phyloP scores from a whole-genome alignment of 2,888 invertebrate genomes.

The Scaptomyza polygonia region DNA sequence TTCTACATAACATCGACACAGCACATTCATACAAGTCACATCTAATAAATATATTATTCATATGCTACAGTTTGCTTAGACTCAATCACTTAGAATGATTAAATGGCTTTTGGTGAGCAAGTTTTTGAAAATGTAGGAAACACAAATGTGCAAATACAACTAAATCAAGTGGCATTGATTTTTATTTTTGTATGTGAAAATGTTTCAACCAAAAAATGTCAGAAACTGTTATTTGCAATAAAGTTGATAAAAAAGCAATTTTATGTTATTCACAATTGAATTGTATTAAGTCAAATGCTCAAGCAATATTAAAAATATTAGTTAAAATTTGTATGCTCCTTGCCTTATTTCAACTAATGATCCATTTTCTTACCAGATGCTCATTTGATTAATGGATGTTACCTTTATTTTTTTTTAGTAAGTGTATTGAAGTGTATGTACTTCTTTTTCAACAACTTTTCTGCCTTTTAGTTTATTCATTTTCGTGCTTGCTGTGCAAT shows the following conservation, averaged over 20 bases:
- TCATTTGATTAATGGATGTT: too few species aligned
- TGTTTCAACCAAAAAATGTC: not conserved
- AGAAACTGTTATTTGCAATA: not conserved
- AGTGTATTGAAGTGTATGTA: not conserved
- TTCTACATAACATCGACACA: not conserved
- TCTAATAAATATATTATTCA: not conserved
- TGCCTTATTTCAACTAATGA: too few species aligned
- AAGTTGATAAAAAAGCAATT: not conserved
- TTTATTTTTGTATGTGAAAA: not conserved
- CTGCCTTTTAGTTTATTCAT: slow-evolving; percentile 15
- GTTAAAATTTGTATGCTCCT: too few species aligned
- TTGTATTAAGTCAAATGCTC: too few species aligned
- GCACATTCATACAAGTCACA: too few species aligned
- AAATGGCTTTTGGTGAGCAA: not conserved
- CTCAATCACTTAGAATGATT: not conserved
- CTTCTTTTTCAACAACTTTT: not conserved
- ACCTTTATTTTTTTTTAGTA: not conserved
- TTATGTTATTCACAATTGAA: not conserved
- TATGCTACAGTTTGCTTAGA: not conserved
- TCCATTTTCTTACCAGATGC: too few species aligned
- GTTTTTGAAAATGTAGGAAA: not conserved
- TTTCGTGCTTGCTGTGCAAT: slow-evolving; percentile 42
- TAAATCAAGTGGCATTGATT: not conserved
- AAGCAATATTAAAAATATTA: too few species aligned
- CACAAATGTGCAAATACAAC: not conserved